A percentile compares a stretch with the other conserved stretches of the same genome.
phyloP scores from a whole-genome alignment of 2,113 vertebrate genomes.

The Galemys pyrenaicus region DNA sequence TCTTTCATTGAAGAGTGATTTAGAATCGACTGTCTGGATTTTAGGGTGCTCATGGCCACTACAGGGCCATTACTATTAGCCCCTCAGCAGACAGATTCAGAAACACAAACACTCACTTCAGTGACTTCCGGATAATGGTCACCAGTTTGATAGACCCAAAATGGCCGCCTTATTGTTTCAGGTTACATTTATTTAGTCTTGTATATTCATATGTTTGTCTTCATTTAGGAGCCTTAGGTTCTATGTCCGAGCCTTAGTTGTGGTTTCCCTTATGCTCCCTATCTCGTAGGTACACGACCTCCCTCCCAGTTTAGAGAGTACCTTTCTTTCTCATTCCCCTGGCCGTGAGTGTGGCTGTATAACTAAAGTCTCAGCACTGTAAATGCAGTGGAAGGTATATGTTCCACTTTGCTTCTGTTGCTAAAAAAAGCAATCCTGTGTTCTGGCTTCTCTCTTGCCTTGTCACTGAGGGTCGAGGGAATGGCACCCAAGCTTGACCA shows the following conservation, averaged over 20 bases:
- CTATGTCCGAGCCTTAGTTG: not conserved
- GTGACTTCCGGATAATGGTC: not conserved
- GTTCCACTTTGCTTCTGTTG: not conserved
- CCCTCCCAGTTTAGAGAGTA: not conserved
- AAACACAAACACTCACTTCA: not conserved
- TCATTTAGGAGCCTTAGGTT: not conserved
- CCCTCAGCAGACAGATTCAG: not conserved
- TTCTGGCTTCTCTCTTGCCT: not conserved
- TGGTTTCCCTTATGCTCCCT: not conserved
- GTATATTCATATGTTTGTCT: not conserved
- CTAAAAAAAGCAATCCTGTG: not conserved
- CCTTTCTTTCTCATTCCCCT: not conserved
- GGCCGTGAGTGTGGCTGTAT: not conserved
- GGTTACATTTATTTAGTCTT: not conserved
- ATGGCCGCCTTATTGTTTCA: not conserved
- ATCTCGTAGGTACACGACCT: not conserved
- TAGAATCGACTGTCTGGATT: not conserved
- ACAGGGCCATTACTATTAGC: not conserved
- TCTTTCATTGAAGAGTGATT: not conserved
- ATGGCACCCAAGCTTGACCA: not conserved
- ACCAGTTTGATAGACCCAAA: not conserved
- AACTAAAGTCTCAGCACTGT: not conserved
- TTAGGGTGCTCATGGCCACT: not conserved
- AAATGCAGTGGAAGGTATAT: not conserved
- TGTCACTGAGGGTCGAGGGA: not conserved